A percentile compares a stretch with the other conserved stretches of the same genome.
These are phyloP conservation scores for Rhinogobius similis DNA, from an alignment of 2,113 vertebrate genomes.

Conservation along the genomic window DNA sequence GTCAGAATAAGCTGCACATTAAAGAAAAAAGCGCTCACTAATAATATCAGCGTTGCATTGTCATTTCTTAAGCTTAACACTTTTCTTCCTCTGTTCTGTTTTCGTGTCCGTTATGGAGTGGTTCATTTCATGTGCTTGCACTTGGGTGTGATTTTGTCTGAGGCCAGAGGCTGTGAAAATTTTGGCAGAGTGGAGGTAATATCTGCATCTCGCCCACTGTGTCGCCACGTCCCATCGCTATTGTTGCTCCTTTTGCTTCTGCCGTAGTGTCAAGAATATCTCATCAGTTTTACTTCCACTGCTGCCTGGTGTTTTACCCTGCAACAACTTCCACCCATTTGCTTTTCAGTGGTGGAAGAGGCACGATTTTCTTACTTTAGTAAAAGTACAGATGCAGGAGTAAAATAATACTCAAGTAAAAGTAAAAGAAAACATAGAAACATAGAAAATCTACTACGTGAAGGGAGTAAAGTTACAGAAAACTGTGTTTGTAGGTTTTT, in stretches of 20 bases:
- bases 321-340: background rate
- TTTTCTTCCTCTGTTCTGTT: background rate
- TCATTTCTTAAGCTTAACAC: too few species aligned
- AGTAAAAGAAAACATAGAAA: too few species aligned
- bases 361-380: too few species aligned
- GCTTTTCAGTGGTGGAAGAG: too few species aligned
- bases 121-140: background rate
- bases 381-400: too few species aligned
- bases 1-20: too few species aligned
- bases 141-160: slow-evolving; percentile 11
- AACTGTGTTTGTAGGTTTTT: too few species aligned
- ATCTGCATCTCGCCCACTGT: slow-evolving; percentile 54
- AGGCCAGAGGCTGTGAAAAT: slow-evolving; percentile 19
- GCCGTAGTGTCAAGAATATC: slow-evolving; percentile 63
- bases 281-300: slow-evolving; percentile 54
- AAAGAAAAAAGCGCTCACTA: too few species aligned
- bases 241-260: slow-evolving; percentile 48
- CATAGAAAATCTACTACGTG: too few species aligned
- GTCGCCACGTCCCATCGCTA: slow-evolving; percentile 54
- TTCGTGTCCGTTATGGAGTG: background rate
- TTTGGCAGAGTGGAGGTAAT: slow-evolving; percentile 42
- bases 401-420: too few species aligned
- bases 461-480: too few species aligned
- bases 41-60: too few species aligned
- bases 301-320: slow-evolving; percentile 14